Percentiles rank a stretch among this genome's conserved stretches.
Conservation (phyloP, 2,113 vertebrate species). For the Podarcis cretensis region DNA sequence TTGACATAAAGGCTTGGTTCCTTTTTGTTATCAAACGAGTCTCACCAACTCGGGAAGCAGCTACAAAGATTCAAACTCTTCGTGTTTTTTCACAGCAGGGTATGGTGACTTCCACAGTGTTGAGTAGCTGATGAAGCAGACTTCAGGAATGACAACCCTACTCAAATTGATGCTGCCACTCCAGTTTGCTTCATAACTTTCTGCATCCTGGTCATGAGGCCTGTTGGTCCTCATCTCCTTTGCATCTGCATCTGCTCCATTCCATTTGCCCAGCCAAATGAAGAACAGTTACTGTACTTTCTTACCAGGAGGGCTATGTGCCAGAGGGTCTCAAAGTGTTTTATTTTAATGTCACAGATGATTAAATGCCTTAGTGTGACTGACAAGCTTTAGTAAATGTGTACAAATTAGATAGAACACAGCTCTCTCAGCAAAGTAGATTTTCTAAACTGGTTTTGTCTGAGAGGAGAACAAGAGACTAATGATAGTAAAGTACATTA, state of each 20-base stretch:
- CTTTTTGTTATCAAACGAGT: too few species aligned
- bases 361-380: conserved; percentile 72
- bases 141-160: background rate
- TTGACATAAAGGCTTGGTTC: too few species aligned
- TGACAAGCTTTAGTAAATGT: conserved; percentile 55
- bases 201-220: background rate
- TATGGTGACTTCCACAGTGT: too few species aligned
- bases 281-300: conserved; percentile 58
- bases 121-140: too few species aligned
- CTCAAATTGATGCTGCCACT: background rate
- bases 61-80: too few species aligned
- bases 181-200: background rate
- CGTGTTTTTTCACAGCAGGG: too few species aligned
- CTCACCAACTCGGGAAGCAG: too few species aligned
- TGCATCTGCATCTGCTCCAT: conserved; percentile 3
- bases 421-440: conserved; percentile 1
- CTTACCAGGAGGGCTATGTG: conserved; percentile 53
- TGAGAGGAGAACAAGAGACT: conserved; percentile 64
- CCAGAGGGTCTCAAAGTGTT: conserved; percentile 68
- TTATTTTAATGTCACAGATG: conserved; percentile 74
- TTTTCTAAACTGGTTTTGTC: conserved; percentile 50
- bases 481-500: conserved; percentile 71
- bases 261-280: conserved; percentile 39
- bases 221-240: background rate
- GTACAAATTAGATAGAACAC: background rate